Base-by-base conservation (phyloP, 37 sponge, comb jelly and placozoan genomes). In the Hexactinellida sp. region DNA sequence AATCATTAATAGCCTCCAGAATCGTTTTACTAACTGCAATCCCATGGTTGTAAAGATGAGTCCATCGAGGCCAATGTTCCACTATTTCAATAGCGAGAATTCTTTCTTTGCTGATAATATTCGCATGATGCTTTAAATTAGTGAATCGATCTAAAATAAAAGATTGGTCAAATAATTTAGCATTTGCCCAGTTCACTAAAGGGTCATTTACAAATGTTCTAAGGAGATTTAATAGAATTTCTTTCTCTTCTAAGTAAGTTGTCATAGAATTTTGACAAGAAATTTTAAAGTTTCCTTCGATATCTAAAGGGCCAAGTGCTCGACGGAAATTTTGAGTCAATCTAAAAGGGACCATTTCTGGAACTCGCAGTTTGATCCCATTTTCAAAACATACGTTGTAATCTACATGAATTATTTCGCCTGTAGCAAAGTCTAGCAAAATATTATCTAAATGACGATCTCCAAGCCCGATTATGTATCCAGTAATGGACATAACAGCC, bases 301-400 rank as follows among this genome's bases (percentile, higher is more conserved):
- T 93, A 83, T 94, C 96, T 54, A 94, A 93, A 86, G 93, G 92
- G 13, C 99, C 99, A 55, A 95, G 91, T 30, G 99, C 99, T 24
- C 85, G 32, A 34, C 89, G 91, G 5, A 98, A 93, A 86, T 98
- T 98, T 83, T 95, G 92, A 24, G 99, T 98, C 90, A 98, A 89
- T 85, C 99, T 83, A 84, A 95, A 98, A 0, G 99, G 96, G 0
- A 98, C 99, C 41, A 88, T 95, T 91, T 98, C 99, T 55, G 99
- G 99, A 3, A 98, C 99, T 13, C 99, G 86, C 38, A 98, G 71
- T 39, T 91, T 93, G 82, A 84, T 84, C 7, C 99, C 99, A 84
- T 98, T 98, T 90, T 98, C 99, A 92, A 98, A 98, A 85, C 99
- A 98, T 83, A 98, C 99, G 55, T 98, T 98, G 91, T 98, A 98